Base-by-base conservation (phyloP, 2,888 invertebrate species). In the Auanema freiburgensis region DNA sequence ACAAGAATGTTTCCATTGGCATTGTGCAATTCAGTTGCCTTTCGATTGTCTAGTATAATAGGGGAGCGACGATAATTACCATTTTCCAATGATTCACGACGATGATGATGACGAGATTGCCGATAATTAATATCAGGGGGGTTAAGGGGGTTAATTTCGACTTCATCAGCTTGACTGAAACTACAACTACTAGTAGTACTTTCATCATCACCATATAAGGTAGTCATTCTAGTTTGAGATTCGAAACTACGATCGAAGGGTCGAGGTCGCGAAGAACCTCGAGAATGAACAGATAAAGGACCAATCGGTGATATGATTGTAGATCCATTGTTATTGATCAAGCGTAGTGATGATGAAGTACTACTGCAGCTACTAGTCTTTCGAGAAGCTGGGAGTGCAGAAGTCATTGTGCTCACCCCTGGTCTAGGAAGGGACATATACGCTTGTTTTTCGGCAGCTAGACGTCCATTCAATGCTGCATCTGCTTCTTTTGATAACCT, bases 401-500 rank as follows among this genome's bases (percentile, higher is more conserved):
- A 53, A 5, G 8, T 33, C 33, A 33, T 33, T 49, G 52, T 52
- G 79, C 86, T 85, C 87, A 95, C 94, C 85, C 94, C 94, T 58
- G 94, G 94, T 84, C 93, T 88, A 24, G 95, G 95, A 78, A 95
- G 88, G 65, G 94, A 94, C 90, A 93, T 91, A 85, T 95, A 95
- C 64, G 91, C 91, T 83, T 90, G 90, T 80, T 91, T 90, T 82
- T 91, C 88, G 18, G 84, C 84, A 5, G 78, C 84, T 6, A 80
- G 67, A 24, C 84, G 72, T 10, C 83, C 83, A 43, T 79, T 79
- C 16, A 79, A 78, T 0, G 83, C 81, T 2, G 80, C 78, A 59
- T 84, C 83, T 0, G 79, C 66, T 42, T 84, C 83, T 66, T 83
- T 83, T 10, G 83, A 75, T 42, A 83, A 72, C 89, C 74, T 90